Conservation (phyloP, 1,140 invertebrate genomes). For the Zophobas atratus region DNA sequence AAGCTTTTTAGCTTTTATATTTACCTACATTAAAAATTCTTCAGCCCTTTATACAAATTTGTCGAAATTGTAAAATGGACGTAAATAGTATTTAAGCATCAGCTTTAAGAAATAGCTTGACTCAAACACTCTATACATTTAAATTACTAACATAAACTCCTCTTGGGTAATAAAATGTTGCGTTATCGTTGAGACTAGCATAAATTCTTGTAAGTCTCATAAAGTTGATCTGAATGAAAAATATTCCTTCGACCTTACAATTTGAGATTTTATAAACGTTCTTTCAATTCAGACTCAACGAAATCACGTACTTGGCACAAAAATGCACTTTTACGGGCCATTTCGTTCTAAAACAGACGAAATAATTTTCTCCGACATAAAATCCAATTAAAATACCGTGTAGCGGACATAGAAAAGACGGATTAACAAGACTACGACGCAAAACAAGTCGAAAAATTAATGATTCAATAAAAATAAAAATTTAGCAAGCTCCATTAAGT, state of each 20-base stretch:
- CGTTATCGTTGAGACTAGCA: no score
- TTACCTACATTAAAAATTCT: no score
- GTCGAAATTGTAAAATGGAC: no score
- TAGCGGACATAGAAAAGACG: slow-evolving; percentile 16
- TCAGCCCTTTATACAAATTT: no score
- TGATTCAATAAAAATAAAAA: slow-evolving; percentile 24
- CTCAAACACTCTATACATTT: no score
- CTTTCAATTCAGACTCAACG: not conserved
- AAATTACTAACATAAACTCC: no score
- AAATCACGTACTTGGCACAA: not conserved
- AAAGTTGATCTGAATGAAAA: not conserved
- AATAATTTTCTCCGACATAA: not conserved
- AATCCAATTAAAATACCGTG: slow-evolving; percentile 11
- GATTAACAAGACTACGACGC: slow-evolving; percentile 15
- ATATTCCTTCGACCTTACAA: not conserved
- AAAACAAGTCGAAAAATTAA: slow-evolving; percentile 9
- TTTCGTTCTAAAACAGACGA: not conserved
- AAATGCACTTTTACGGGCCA: not conserved
- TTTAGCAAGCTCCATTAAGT: slow-evolving; percentile 4
- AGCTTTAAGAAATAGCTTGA: no score
- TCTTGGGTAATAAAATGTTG: no score
- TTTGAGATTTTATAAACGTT: not conserved
- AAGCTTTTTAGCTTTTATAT: no score
- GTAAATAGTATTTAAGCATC: no score
- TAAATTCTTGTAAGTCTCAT: no score